Percentiles rank a stretch among this genome's conserved stretches.
Evolutionary conservation across 2,113 vertebrate genomes (phyloP).

Genomic region (Peucedramus taeniatus): DNA sequence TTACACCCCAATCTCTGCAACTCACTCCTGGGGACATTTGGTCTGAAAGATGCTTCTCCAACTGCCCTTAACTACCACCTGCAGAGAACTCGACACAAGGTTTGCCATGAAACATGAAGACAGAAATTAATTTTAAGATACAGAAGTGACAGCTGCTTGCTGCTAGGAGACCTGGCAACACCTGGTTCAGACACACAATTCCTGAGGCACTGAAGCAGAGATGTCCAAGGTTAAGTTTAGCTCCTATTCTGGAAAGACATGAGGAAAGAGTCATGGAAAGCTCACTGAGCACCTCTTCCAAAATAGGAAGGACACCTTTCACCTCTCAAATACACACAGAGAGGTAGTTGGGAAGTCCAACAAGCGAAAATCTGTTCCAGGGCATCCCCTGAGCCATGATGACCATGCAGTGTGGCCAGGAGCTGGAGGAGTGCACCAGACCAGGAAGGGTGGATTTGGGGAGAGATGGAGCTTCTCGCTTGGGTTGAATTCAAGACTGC

Average conservation of each 20-base stretch:
- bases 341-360: background rate
- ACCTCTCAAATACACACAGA: background rate
- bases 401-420: background rate
- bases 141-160: background rate
- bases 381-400: background rate
- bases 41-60: background rate
- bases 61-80: background rate
- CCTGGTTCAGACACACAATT: background rate
- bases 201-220: background rate
- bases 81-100: background rate
- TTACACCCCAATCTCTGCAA: background rate
- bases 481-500: background rate
- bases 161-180: background rate
- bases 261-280: background rate
- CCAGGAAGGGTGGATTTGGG: background rate
- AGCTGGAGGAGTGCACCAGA: background rate
- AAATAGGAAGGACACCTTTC: background rate
- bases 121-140: background rate
- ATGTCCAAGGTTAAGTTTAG: background rate
- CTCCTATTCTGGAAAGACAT: background rate
- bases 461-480: background rate
- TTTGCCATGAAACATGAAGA: background rate
- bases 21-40: background rate
- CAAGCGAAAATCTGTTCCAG: background rate
- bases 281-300: background rate